Percentiles rank a stretch among this genome's conserved stretches.
Conservation (phyloP, 2,113 vertebrate species). For the Bostrychus sinensis region DNA sequence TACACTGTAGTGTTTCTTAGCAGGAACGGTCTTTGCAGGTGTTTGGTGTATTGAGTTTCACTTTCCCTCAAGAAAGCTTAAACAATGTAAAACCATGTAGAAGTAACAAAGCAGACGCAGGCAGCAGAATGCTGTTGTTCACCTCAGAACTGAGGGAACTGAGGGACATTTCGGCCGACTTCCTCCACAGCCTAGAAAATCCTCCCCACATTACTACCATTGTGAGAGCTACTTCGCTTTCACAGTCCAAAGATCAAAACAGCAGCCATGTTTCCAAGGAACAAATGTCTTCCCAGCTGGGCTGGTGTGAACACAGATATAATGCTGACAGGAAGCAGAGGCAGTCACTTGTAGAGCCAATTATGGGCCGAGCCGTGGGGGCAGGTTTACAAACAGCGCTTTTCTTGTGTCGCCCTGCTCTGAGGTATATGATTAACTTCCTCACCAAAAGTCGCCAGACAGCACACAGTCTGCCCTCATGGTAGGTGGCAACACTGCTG, state of each 20-base stretch:
- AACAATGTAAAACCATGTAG: slow-evolving; percentile 33
- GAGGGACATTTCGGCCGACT: slow-evolving; percentile 64
- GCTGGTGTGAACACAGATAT: slow-evolving; percentile 80
- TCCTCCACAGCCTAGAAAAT: slow-evolving; percentile 71
- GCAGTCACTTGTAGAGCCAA: slow-evolving; percentile 82
- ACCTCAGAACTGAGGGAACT: slow-evolving; percentile 44
- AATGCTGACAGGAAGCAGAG: slow-evolving; percentile 83
- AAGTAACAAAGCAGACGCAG: slow-evolving; percentile 28
- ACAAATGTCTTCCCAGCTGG: slow-evolving; percentile 79
- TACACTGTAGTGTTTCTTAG: neutral
- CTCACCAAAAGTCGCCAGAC: slow-evolving; percentile 71
- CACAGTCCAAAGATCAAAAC: slow-evolving; percentile 86
- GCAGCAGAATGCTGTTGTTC: slow-evolving; percentile 30
- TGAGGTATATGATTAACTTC: slow-evolving; percentile 84
- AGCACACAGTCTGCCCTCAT: slow-evolving; percentile 62
- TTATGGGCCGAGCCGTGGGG: slow-evolving; percentile 72
- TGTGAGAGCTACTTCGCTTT: slow-evolving; percentile 75
- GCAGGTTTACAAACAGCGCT: slow-evolving; percentile 78
- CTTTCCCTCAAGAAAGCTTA: slow-evolving; percentile 24
- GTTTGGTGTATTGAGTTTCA: slow-evolving; percentile 9
- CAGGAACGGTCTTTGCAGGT: neutral
- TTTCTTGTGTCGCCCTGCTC: slow-evolving; percentile 75
- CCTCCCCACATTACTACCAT: slow-evolving; percentile 72
- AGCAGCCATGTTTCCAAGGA: slow-evolving; percentile 77
- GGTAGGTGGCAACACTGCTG: slow-evolving; percentile 70